Evolutionary conservation across 1,140 invertebrate genomes (phyloP).

Genomic region (Drosophila orena): DNA sequence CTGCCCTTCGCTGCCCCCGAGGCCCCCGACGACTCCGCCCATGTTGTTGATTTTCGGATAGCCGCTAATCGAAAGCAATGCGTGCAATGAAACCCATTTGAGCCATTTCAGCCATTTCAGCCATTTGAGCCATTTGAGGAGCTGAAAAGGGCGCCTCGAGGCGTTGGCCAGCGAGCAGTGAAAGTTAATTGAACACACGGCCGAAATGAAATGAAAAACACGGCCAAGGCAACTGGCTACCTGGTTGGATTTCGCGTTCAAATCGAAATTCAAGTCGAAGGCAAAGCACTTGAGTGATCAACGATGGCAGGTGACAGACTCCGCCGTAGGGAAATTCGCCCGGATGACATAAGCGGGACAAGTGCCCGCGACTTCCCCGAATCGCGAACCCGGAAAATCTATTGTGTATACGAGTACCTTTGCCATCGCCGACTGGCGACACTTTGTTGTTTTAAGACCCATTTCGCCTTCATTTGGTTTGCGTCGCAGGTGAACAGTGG

Average conservation of each 20-base stretch:
- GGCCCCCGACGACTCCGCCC: background rate
- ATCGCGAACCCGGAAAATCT: constrained; percentile 11
- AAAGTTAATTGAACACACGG: constrained; percentile 56
- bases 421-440: constrained; percentile 1
- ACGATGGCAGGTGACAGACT: constrained; percentile 32
- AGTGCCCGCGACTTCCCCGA: constrained; percentile 20
- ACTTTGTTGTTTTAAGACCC: constrained; percentile 6
- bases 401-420: too few species aligned
- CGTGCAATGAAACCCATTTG: constrained; percentile 27
- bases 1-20: too few species aligned
- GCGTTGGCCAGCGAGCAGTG: constrained; percentile 51
- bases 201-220: constrained; percentile 34
- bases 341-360: constrained; percentile 30
- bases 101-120: background rate
- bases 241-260: background rate
- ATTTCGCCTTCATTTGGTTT: constrained; percentile 22
- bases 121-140: constrained; percentile 5
- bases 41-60: background rate
- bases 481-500: background rate
- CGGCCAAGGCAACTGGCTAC: constrained; percentile 33
- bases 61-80: constrained; percentile 40
- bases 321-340: background rate
- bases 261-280: background rate
- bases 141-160: constrained; percentile 48
- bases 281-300: constrained; percentile 23